Percentiles rank a stretch among this genome's conserved stretches.
These are phyloP conservation scores for Melanotaenia boesemani DNA, from an alignment of 2,797 vertebrate species.

Conservation along the genomic window DNA sequence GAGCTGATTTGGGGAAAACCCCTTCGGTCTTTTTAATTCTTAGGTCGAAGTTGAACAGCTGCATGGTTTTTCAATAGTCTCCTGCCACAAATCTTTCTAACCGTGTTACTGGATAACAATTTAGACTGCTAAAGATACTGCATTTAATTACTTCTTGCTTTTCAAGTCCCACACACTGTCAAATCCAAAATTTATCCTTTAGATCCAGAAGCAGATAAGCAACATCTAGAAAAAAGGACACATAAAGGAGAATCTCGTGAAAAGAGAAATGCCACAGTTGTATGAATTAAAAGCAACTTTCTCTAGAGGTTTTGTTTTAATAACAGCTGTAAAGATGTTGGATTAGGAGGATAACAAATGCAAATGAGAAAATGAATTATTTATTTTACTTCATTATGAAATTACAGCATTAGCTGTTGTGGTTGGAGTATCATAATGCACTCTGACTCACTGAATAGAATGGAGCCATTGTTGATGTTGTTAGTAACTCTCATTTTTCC, in stretches of 20 bases:
- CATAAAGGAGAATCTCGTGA: too few relatives aligned
- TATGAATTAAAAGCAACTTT: not conserved
- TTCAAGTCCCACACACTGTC: not conserved
- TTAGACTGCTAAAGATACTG: conserved; percentile 1
- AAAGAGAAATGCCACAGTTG: too few relatives aligned
- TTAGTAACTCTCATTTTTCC: not conserved
- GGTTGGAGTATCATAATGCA: not conserved
- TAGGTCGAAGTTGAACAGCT: conserved; percentile 58
- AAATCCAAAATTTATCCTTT: not conserved
- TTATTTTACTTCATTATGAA: conserved; percentile 1
- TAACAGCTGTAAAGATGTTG: not conserved
- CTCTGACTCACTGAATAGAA: conserved; percentile 5
- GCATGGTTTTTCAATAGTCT: conserved; percentile 24
- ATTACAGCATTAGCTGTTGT: conserved; percentile 4
- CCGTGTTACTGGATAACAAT: not conserved
- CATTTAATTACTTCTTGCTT: not conserved
- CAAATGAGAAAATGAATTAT: not conserved
- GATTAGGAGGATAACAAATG: not conserved
- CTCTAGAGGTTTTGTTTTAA: not conserved
- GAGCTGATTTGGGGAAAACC: conserved; percentile 58
- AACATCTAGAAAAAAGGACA: not conserved
- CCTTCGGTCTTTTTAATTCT: conserved; percentile 55
- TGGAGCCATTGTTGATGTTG: conserved; percentile 1
- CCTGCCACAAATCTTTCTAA: conserved; percentile 42
- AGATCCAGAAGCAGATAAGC: not conserved